Evolutionary conservation across 2,888 invertebrate species (phyloP).

Genomic region (Hemicrepidius hirtus): DNA sequence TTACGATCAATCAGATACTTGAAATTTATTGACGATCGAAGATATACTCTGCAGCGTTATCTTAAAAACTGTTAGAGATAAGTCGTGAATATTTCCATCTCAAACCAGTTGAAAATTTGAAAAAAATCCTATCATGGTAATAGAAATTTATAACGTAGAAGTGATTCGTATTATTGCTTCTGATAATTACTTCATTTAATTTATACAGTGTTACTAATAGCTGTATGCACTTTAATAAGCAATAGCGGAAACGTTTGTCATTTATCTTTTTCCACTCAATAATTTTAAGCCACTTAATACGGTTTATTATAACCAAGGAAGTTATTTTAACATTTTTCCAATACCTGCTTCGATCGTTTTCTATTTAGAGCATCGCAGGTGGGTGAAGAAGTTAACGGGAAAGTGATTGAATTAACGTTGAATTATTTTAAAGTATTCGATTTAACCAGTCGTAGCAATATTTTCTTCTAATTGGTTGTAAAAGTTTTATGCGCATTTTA

Average conservation of each 20-base stretch:
- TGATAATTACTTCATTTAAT: constrained; percentile 26
- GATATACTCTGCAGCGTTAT: too few relatives aligned
- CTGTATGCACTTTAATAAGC: constrained; percentile 28
- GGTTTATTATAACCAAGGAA: constrained; percentile 10
- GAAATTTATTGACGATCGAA: too few relatives aligned
- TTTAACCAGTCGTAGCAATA: constrained; percentile 27
- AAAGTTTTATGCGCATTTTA: constrained; percentile 29
- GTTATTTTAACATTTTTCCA: constrained; percentile 7
- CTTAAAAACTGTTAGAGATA: too few relatives aligned
- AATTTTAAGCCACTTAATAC: constrained; percentile 4
- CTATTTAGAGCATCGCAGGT: constrained; percentile 11
- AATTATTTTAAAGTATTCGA: constrained; percentile 18
- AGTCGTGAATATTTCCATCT: too few relatives aligned
- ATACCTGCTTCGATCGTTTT: constrained; percentile 9
- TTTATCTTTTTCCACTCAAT: constrained; percentile 21
- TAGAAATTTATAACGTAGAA: constrained; percentile 12
- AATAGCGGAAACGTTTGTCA: constrained; percentile 32
- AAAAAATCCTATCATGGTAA: neutral
- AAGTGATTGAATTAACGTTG: neutral
- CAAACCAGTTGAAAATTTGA: neutral
- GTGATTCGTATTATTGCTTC: constrained; percentile 4
- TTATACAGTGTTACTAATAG: constrained; percentile 31
- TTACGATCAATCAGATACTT: too few relatives aligned
- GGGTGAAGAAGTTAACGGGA: neutral
- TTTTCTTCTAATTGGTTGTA: constrained; percentile 37